Conservation (phyloP, 2,797 vertebrate species). For the Acrossocheilus fasciatus region DNA sequence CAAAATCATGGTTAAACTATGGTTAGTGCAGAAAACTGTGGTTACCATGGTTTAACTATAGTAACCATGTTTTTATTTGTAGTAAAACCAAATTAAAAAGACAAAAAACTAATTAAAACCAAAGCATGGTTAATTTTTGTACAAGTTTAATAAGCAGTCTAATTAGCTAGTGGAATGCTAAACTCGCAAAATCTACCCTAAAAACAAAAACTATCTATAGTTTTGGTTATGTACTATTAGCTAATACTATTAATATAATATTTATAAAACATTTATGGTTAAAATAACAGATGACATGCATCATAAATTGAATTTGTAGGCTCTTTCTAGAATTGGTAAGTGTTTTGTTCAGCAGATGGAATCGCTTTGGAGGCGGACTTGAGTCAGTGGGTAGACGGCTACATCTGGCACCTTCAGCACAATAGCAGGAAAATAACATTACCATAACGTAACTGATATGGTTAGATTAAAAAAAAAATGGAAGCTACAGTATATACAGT, state of each 20-base stretch:
- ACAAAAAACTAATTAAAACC: too few relatives aligned
- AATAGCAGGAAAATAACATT: slow-evolving; percentile 37
- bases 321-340: background rate
- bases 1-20: background rate
- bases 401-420: background rate
- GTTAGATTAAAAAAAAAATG: background rate
- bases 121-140: too few relatives aligned
- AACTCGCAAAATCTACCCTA: background rate
- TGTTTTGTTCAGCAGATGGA: background rate
- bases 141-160: background rate
- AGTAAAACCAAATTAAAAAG: too few relatives aligned
- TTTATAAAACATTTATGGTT: background rate
- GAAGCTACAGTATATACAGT: background rate
- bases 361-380: background rate
- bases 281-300: background rate
- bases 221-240: background rate
- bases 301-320: background rate
- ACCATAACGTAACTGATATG: background rate
- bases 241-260: background rate
- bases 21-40: background rate
- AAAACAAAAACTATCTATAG: background rate
- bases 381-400: background rate
- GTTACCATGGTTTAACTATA: too few relatives aligned
- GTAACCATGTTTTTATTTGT: too few relatives aligned
- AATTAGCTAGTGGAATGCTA: background rate